Base-by-base conservation (phyloP, 2,113 vertebrate genomes). In the Heterotis niloticus region DNA sequence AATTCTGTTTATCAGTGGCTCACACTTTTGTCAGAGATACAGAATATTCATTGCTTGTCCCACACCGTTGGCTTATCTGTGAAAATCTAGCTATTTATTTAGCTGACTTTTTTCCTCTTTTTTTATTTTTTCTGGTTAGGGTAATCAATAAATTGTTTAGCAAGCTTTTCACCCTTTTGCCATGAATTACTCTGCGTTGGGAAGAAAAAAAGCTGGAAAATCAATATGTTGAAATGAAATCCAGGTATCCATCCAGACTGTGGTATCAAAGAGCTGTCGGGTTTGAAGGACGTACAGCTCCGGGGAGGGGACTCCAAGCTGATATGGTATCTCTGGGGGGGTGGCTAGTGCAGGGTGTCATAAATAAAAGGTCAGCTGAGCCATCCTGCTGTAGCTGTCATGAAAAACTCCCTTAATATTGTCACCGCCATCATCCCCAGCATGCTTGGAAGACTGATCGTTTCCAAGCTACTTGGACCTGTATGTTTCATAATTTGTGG, bases 121-220 rank as follows among this genome's bases (percentile, higher is more conserved):
- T 65, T 79, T 4, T 28, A 51, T 67, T 71, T 74, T 73, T 77
- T 81, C 84, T 83, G 82, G 81, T 82, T 82, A 72, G 79, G 78
- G 75, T 89, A 90, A 91, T 87, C 86, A 73, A 87, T 87, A 91
- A 82, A 89, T 89, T 87, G 77, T 89, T 44, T 91, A 86, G 88
- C 89, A 90, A 86, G 77, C 80, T 67, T 89, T 91, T 87, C 86
- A 87, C 81, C 88, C 92, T 83, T 78, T 79, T 76, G 62, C 51
- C 70, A 59, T 85, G 70, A 82, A 79, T 83, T 85, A 83, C 76
- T 34, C 54, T 10, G 34, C 14, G 51, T 51, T 72, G 54, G 51
- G n/a, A 28, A 73, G 78, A 54, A 64, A 51, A 73, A 75, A 76
- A 68, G 62, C 5, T 77, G 73, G 72, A 78, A 67, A 83, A 78